Evolutionary conservation across 2,113 vertebrate species (phyloP).

Genomic region (Pteruthius melanotis): DNA sequence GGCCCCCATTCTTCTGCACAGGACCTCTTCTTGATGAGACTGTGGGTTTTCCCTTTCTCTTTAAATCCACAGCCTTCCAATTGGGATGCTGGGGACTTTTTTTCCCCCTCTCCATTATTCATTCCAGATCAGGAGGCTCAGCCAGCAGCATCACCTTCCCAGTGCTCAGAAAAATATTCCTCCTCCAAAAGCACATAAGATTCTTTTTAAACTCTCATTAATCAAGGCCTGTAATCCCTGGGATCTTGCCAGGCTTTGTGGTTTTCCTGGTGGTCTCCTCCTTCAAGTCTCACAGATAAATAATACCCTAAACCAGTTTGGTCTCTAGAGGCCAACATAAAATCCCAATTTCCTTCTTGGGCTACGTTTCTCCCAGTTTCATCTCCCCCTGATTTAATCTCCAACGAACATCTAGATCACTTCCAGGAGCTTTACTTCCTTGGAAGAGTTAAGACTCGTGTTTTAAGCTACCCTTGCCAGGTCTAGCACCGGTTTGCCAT

Average conservation of each 20-base stretch:
- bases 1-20: background rate
- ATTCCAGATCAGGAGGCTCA: background rate
- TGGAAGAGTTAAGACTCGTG: background rate
- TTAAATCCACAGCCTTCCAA: background rate
- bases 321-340: background rate
- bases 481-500: background rate
- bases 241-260: background rate
- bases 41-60: background rate
- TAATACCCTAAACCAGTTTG: background rate
- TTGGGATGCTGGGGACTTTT: background rate
- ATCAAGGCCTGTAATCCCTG: slow-evolving; percentile 20
- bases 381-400: background rate
- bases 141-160: background rate
- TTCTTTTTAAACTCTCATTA: slow-evolving; percentile 23
- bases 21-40: background rate
- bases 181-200: background rate
- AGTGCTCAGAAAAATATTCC: background rate
- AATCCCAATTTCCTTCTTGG: background rate
- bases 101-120: background rate
- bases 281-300: background rate
- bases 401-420: background rate
- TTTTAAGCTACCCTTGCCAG: background rate
- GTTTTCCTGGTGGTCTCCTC: slow-evolving; percentile 18
- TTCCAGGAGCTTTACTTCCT: background rate
- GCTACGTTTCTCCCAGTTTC: background rate